Base-by-base conservation (phyloP, 30 jellyfish, hydroid and myxozoan genomes). In the Aurelia sp. region DNA sequence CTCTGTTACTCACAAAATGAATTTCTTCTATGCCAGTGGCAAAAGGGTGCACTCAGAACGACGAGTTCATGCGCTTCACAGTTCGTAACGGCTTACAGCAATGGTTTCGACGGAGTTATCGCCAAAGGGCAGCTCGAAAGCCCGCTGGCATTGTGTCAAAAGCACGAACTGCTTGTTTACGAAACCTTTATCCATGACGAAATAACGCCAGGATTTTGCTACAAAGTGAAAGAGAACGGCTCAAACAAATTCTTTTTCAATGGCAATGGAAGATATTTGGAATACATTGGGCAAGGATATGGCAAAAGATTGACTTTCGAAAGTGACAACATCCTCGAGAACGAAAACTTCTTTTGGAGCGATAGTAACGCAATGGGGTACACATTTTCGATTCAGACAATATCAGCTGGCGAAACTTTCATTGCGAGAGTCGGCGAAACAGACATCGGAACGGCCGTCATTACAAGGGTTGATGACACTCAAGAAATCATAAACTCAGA, bases 331-430 rank as follows among this genome's bases (percentile, higher is more conserved):
- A 50, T 91, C 20, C 85, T 90, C 3, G 84, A 78, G 22, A 90
- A 90, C 72, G 95, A 83, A 10, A 83, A 82, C 76, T 83, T 76
- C 68, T 82, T 91, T 63, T 91, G 96, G 98, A 86, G 96, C 18
- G 93, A 91, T 83, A 85, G 96, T 78, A 82, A 86, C 63, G 70
- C 61, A 4, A 19, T 44, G 35, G 98, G 98, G 13, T 91, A 84
- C 76, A 85, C 96, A 10, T 91, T 91, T 67, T 21, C 85, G 13
- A 81, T 91, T 1, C 75, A 78, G 17, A 91, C 81, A 19, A 9
- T 91, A 3, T 50, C 88, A 3, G 72, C 40, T 30, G 92, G 91
- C 24, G 91, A 85, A 51, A 76, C 20, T 16, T 91, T 91, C 72
- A 31, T 20, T 7, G 91, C 86, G 17, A 66, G 41, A 60, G 51